Percentiles rank a stretch among this genome's conserved stretches.
phyloP scores from a whole-genome alignment of 2,113 vertebrate genomes.

The human region DNA sequence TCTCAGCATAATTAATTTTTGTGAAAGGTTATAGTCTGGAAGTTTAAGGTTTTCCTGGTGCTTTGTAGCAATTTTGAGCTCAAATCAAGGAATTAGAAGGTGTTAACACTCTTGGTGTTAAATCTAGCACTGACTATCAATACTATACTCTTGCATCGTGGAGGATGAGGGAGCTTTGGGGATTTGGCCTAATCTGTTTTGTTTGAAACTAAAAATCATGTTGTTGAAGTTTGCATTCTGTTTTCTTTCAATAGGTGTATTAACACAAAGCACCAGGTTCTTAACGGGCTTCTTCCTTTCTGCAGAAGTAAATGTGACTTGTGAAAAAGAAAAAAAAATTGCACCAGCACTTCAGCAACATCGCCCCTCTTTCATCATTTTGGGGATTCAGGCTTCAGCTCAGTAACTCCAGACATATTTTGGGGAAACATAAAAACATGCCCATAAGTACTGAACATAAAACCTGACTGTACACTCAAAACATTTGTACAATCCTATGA shows the following conservation, averaged over 20 bases:
- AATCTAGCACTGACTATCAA: neutral
- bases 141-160: neutral
- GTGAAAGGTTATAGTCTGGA: neutral
- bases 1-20: neutral
- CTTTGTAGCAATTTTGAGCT: neutral
- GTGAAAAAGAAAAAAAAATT: constrained; percentile 1
- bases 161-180: neutral
- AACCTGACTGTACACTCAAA: constrained; percentile 31
- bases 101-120: neutral
- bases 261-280: neutral
- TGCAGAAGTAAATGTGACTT: constrained; percentile 48
- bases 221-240: constrained; percentile 46
- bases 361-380: constrained; percentile 46
- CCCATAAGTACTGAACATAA: constrained; percentile 30
- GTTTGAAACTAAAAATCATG: constrained; percentile 50
- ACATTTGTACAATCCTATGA: neutral
- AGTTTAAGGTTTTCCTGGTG: neutral
- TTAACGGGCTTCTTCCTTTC: constrained; percentile 47
- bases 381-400: neutral
- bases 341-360: neutral
- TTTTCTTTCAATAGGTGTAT: constrained; percentile 38
- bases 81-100: neutral
- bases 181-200: constrained; percentile 39
- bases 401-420: constrained; percentile 44
- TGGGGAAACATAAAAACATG: constrained; percentile 45